Base-by-base conservation (phyloP, 2,797 vertebrate species). In the Salarias fasciatus region DNA sequence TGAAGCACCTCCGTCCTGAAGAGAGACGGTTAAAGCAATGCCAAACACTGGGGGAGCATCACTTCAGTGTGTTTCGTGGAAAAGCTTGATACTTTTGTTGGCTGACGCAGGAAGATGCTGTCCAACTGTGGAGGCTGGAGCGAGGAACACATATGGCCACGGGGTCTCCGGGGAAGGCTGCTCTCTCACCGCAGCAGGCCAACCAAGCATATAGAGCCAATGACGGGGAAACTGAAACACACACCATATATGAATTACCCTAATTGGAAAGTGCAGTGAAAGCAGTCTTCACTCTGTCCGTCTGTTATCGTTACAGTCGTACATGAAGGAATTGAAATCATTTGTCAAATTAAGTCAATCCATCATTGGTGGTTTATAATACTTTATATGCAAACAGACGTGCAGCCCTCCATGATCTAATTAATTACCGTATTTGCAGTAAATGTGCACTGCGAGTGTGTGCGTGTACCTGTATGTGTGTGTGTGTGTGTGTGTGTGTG, bases 111-210 rank as follows among this genome's bases (percentile, higher is more conserved):
- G 24, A 56, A 48, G 29, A 48, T 5, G 2, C 15, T 28, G 54
- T 57, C 54, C 44, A 49, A 69, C 43, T 53, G 69, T 64, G 42
- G 47, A 65, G 52, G 61, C 56, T 29, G 12, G 30, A 58, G 49
- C 0, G 5, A 64, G 31, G 9, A 51, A 48, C 51, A 62, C 62
- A 73, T 53, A 64, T 53, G 67, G 50, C 31, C 53, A 48, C 48
- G 11, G n/a, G 28, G 43, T 44, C 53, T 54, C 37, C 11, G 3
- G 48, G 12, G 43, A 55, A 61, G 48, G 9, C 1, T 9, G 9
- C 9, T 6, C 6, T 24, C 9, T 10, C 45, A 29, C 57, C 35
- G 62, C 11, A 29, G 64, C 30, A 44, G 0, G 58, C 45, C 53
- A 44, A 43, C 48, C 31, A 48, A 50, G 56, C 35, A 37, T 41